Evolutionary conservation across 2,797 vertebrate genomes (phyloP), one percentile per base, ranked within the genome.

Genomic region (Darevskia nairensis): DNA sequence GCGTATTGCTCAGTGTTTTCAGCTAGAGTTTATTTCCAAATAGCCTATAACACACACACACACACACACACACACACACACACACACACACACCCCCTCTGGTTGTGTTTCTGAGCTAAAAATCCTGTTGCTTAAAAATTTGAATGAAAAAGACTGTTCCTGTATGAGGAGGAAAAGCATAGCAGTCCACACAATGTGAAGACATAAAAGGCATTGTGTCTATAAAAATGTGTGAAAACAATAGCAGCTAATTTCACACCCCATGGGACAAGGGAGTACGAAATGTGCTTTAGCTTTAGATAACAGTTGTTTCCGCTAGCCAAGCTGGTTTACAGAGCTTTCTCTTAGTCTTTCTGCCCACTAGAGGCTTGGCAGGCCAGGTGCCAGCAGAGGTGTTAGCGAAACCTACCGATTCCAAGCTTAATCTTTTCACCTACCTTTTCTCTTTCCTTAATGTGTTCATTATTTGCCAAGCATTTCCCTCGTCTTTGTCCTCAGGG

Each of bases 401-500:
- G 96, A 96, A 97, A 97, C 96, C 97, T 95, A 94, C 96, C 88
- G 88, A 95, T 95, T 97, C 95, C 96, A 96, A 94, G 95, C 97
- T 97, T 97, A 97, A 97, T 97, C 97, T 97, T 95, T 97, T 96
- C 97, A 97, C 97, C 97, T 98, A 95, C 96, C 95, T 96, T 97
- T 97, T 97, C 96, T 97, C 92, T 95, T 96, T 91, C 96, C 96
- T 98, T 98, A 98, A 98, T 97, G 96, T 98, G 97, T 98, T 98
- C 97, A 99, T 99, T 99, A 98, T 99, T 98, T 98, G 96, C 95
- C 93, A 90, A 96, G 95, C 95, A 97, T 98, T 98, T 97, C 98
- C 97, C 98, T 97, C 93, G 97, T 96, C 97, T 96, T 97, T 97
- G 97, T 98, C 98, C 92, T 97, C 95, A 71, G 96, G 96, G 97